These are phyloP conservation scores for Sarcophaga rosellei DNA, from an alignment of 2,888 invertebrate genomes.

Conservation along the genomic window DNA sequence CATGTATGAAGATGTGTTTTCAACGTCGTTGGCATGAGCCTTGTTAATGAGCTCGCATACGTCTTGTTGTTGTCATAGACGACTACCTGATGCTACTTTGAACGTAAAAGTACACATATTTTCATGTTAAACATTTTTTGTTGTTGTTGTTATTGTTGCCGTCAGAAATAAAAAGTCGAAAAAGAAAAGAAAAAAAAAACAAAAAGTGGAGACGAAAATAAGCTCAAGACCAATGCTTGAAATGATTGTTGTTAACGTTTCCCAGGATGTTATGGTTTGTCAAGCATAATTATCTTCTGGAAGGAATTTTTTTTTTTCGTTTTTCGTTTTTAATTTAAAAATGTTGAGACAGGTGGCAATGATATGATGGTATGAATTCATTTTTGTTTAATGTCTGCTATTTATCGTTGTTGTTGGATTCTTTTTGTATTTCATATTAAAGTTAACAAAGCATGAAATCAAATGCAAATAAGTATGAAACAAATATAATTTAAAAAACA, in stretches of 20 bases:
- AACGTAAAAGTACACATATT: too few species aligned
- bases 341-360: constrained; percentile 45
- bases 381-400: neutral
- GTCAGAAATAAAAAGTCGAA: neutral
- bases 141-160: neutral
- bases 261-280: constrained; percentile 65
- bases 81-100: too few species aligned
- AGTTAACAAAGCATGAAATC: constrained; percentile 63
- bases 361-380: neutral
- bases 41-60: too few species aligned
- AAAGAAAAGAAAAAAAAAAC: neutral
- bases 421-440: constrained; percentile 21
- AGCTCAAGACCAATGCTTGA: constrained; percentile 8
- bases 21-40: too few species aligned
- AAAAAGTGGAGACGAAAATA: constrained; percentile 10
- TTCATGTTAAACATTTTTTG: neutral
- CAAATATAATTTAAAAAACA: neutral
- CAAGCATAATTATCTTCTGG: constrained; percentile 62
- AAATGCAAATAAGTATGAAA: constrained; percentile 53
- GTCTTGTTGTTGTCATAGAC: too few species aligned
- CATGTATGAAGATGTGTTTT: too few species aligned
- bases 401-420: constrained; percentile 16
- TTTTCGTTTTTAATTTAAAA: constrained; percentile 1
- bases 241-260: constrained; percentile 58
- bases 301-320: constrained; percentile 24